phyloP scores from a whole-genome alignment of 2,113 vertebrate species.

The Ammodytes marinus region DNA sequence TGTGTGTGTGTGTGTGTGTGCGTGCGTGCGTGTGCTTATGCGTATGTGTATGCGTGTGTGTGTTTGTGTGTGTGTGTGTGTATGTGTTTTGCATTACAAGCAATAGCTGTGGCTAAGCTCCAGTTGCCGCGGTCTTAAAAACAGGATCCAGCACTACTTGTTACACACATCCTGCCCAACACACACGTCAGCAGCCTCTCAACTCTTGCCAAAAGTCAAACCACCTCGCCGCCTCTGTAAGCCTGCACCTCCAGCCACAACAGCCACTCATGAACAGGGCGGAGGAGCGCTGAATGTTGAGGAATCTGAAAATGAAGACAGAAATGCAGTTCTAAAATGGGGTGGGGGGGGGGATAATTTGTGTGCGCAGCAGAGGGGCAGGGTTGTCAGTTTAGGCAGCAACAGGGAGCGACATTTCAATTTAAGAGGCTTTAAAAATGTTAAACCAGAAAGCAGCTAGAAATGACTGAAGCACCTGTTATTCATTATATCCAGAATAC shows the following conservation, averaged over 20 bases:
- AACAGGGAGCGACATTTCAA: slow-evolving; percentile 23
- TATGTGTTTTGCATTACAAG: slow-evolving; percentile 68
- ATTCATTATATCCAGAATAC: slow-evolving; percentile 30
- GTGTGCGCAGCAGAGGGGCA: slow-evolving; percentile 6
- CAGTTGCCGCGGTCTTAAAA: slow-evolving; percentile 79
- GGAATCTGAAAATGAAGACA: slow-evolving; percentile 53
- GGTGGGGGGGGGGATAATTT: slow-evolving; percentile 29
- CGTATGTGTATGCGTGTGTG: slow-evolving; percentile 39
- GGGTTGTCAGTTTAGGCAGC: slow-evolving; percentile 26
- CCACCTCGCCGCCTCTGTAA: slow-evolving; percentile 68
- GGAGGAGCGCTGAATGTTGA: slow-evolving; percentile 41
- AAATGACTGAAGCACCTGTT: slow-evolving; percentile 46
- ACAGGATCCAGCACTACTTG: slow-evolving; percentile 81
- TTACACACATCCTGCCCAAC: slow-evolving; percentile 82
- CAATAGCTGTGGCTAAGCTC: slow-evolving; percentile 67
- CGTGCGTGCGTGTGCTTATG: slow-evolving; percentile 27
- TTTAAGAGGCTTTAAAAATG: slow-evolving; percentile 30
- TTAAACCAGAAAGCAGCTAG: slow-evolving; percentile 24
- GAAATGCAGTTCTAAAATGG: slow-evolving; percentile 26
- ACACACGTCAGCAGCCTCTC: slow-evolving; percentile 79
- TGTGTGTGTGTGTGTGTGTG: slow-evolving; percentile 39
- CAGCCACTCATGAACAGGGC: slow-evolving; percentile 44
- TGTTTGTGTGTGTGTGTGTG: slow-evolving; percentile 36
- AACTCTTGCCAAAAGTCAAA: slow-evolving; percentile 78
- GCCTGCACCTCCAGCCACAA: slow-evolving; percentile 66